phyloP scores from a whole-genome alignment of 2,888 invertebrate genomes.

The Lucinisca nassula region DNA sequence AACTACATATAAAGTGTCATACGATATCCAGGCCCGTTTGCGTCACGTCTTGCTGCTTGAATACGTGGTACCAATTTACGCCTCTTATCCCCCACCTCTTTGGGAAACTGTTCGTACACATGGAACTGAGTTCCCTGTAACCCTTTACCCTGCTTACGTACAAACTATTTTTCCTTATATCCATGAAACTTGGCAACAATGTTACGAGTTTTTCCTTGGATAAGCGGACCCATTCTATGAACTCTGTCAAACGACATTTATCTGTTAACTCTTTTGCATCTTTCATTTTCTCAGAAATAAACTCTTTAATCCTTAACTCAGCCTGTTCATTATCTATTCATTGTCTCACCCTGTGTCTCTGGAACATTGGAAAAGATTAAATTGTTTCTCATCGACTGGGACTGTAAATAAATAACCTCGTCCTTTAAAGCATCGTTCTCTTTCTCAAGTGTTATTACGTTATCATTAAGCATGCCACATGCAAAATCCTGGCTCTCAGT shows the following conservation, averaged over 20 bases:
- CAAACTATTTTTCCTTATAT: slow-evolving; percentile 44
- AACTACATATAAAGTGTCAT: slow-evolving; percentile 14
- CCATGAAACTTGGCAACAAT: slow-evolving; percentile 48
- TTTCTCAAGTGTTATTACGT: slow-evolving; percentile 1
- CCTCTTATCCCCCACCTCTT: neutral
- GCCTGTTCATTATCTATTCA: slow-evolving; percentile 6
- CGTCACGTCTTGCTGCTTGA: neutral
- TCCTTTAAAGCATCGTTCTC: slow-evolving; percentile 26
- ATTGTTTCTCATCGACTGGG: slow-evolving; percentile 40
- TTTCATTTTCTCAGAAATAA: slow-evolving; percentile 24
- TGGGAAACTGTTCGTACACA: slow-evolving; percentile 23
- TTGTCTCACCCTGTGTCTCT: slow-evolving; percentile 16
- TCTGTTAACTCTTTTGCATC: slow-evolving; percentile 6
- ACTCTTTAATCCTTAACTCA: slow-evolving; percentile 21
- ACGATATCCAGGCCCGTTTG: slow-evolving; percentile 6
- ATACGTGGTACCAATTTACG: too few species aligned
- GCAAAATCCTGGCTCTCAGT: slow-evolving; percentile 24
- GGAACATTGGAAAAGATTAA: slow-evolving; percentile 24
- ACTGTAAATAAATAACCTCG: slow-evolving; percentile 22
- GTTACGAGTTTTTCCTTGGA: slow-evolving; percentile 20
- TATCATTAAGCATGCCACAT: slow-evolving; percentile 9
- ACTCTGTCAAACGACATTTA: slow-evolving; percentile 25
- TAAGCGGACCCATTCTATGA: slow-evolving; percentile 31
- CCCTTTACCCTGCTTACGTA: slow-evolving; percentile 21
- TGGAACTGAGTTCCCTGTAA: neutral